phyloP scores from a whole-genome alignment of 1,140 invertebrate species.

The Lineus longissimus region DNA sequence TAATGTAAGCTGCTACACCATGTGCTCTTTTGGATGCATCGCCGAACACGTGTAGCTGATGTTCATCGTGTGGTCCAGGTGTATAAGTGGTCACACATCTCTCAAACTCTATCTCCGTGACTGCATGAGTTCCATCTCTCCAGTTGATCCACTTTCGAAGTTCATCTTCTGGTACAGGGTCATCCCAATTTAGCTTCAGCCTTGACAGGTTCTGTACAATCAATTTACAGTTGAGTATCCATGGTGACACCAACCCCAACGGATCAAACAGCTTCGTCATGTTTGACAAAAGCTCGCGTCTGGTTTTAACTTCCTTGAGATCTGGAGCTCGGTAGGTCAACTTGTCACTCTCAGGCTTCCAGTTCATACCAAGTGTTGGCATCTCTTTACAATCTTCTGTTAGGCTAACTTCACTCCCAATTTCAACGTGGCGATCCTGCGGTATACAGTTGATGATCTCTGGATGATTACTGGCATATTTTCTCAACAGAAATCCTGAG shows the following conservation, averaged over 20 bases:
- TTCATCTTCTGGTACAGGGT: background rate
- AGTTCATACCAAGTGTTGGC: background rate
- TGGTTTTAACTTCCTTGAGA: background rate
- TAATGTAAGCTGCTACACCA: background rate
- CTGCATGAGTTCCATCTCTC: background rate
- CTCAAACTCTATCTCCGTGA: background rate
- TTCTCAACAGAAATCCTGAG: background rate
- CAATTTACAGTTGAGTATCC: background rate
- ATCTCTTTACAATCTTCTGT: background rate
- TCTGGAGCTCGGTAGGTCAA: background rate
- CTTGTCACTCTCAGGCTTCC: background rate
- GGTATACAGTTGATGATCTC: background rate
- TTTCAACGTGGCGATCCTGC: background rate
- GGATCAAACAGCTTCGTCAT: constrained; percentile 5
- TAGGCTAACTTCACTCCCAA: background rate
- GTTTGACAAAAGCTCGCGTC: background rate
- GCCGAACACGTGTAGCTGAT: constrained; percentile 4
- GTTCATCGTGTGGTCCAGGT: background rate
- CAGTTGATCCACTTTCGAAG: background rate
- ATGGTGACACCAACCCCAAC: constrained; percentile 1
- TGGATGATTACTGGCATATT: background rate
- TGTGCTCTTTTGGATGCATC: background rate
- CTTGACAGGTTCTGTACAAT: background rate
- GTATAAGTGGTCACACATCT: background rate
- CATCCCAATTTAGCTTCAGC: background rate